These are phyloP conservation scores for Sesia bembeciformis DNA, from an alignment of 2,888 invertebrate species.

Conservation along the genomic window DNA sequence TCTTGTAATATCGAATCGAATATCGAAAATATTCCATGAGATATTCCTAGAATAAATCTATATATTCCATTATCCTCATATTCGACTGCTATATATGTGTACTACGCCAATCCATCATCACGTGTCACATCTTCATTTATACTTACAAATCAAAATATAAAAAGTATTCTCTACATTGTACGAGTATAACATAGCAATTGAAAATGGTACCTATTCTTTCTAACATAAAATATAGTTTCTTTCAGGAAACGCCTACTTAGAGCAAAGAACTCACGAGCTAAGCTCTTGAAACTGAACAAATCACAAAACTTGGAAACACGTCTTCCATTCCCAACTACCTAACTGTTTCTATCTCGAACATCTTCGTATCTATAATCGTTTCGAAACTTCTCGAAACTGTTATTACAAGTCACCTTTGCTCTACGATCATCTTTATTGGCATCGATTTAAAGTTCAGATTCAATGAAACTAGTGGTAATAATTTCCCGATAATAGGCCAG, in stretches of 20 bases:
- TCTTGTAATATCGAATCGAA: too few relatives aligned
- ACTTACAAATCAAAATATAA: too few relatives aligned
- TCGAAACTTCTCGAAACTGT: constrained; percentile 21
- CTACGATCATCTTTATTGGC: constrained; percentile 27
- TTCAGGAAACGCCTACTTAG: not conserved
- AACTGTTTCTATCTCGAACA: not conserved
- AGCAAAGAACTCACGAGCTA: not conserved
- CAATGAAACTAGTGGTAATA: not conserved
- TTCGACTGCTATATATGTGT: too few relatives aligned
- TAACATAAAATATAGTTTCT: not conserved
- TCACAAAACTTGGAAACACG: not conserved
- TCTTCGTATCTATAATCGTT: constrained; percentile 37
- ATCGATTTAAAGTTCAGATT: constrained; percentile 28
- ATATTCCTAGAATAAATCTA: too few relatives aligned
- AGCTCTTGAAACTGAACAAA: not conserved
- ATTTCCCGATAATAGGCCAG: constrained; percentile 2
- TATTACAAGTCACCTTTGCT: constrained; percentile 22
- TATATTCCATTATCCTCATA: too few relatives aligned
- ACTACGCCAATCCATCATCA: too few relatives aligned
- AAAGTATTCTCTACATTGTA: too few relatives aligned
- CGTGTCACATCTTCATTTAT: too few relatives aligned
- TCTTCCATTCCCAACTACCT: not conserved
- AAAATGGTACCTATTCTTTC: too few relatives aligned
- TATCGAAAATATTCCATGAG: too few relatives aligned
- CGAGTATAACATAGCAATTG: too few relatives aligned